These are phyloP conservation scores for Babyrousa celebensis DNA, from an alignment of 2,797 vertebrate genomes.

Conservation along the genomic window DNA sequence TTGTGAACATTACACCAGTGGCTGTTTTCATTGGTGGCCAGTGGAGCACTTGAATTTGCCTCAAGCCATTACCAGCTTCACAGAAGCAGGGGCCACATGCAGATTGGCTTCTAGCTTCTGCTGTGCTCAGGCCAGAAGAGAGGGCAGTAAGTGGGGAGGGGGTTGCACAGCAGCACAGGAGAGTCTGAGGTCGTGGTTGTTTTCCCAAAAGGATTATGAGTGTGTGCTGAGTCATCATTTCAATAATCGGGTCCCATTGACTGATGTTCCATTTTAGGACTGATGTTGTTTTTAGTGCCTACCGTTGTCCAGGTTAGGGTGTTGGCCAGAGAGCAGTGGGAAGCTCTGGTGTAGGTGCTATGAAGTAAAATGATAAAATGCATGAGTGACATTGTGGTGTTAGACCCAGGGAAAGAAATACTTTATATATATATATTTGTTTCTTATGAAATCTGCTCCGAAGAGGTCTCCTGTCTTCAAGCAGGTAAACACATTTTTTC, in stretches of 20 bases:
- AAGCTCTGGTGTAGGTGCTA: neutral
- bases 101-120: neutral
- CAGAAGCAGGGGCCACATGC: neutral
- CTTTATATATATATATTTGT: conserved; percentile 66
- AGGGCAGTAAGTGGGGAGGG: neutral
- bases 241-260: neutral
- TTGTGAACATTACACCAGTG: neutral
- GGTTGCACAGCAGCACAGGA: fast-evolving
- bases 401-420: conserved; percentile 16
- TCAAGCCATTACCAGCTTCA: neutral
- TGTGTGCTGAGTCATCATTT: neutral
- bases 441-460: conserved; percentile 81
- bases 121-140: neutral
- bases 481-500: conserved; percentile 84
- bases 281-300: too few species aligned
- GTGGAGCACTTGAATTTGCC: neutral
- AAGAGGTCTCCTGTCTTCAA: conserved; percentile 83
- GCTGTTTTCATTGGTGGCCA: neutral
- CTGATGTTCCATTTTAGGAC: neutral
- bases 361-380: neutral
- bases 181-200: neutral
- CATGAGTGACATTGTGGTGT: neutral
- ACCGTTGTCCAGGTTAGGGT: neutral
- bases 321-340: neutral
- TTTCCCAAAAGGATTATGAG: neutral